phyloP scores from a whole-genome alignment of 2,797 vertebrate species.

The Lophius americanus region DNA sequence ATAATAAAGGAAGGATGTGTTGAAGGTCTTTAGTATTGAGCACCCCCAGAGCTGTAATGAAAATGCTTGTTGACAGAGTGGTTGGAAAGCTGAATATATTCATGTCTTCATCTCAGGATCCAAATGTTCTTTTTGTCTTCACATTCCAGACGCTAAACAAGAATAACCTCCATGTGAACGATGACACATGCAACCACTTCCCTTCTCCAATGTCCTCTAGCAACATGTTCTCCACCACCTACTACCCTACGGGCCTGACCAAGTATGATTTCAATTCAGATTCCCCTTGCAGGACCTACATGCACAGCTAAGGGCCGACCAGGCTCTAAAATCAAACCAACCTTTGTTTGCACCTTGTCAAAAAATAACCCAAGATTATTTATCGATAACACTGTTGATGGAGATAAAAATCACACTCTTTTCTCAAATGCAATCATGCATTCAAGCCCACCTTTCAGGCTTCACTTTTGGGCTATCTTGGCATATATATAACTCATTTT shows the following conservation, averaged over 20 bases:
- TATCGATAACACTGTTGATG: too few species aligned
- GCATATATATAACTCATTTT: too few species aligned
- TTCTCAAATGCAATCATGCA: too few species aligned
- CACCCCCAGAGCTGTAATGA: too few species aligned
- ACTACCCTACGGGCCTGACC: slow-evolving; percentile 90
- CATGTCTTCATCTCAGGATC: too few species aligned
- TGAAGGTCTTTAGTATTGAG: too few species aligned
- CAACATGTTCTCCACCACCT: slow-evolving; percentile 94
- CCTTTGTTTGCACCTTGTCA: too few species aligned
- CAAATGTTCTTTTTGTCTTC: neutral
- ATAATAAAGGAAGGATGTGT: too few species aligned
- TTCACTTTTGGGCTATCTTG: too few species aligned
- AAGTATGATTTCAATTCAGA: slow-evolving; percentile 93
- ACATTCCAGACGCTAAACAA: slow-evolving; percentile 90
- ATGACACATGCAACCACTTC: slow-evolving; percentile 96
- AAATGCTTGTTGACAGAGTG: neutral
- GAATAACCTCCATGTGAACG: slow-evolving; percentile 91
- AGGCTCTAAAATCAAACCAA: neutral
- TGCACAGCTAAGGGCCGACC: slow-evolving; percentile 89
- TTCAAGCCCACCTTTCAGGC: too few species aligned
- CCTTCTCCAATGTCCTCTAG: slow-evolving; percentile 88
- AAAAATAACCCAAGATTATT: too few species aligned
- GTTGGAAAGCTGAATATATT: neutral
- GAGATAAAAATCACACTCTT: too few species aligned
- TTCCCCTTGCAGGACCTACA: slow-evolving; percentile 93